Percentiles rank a stretch among this genome's conserved stretches.
Evolutionary conservation across 1,140 invertebrate species (phyloP).

Genomic region (Drosophila nebulosa): DNA sequence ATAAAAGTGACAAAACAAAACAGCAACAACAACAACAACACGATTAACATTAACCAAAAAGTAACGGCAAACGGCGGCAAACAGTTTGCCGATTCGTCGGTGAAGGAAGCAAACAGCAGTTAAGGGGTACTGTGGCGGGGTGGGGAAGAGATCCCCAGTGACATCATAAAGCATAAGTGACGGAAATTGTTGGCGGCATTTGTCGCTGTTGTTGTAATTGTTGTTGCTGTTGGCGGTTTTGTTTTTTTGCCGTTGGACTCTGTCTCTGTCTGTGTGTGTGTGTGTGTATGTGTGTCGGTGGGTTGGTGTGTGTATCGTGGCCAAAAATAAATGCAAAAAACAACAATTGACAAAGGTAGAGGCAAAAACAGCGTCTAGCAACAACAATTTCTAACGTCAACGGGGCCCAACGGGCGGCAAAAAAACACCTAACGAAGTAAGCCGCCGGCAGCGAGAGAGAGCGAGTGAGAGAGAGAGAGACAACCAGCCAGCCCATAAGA

Average conservation of each 20-base stretch:
- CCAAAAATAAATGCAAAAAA: conserved; percentile 61
- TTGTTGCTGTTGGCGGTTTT: neutral
- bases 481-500: neutral
- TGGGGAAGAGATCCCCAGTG: conserved; percentile 18
- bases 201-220: neutral
- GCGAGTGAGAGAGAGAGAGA: neutral
- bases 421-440: conserved; percentile 26
- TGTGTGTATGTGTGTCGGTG: neutral
- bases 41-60: conserved; percentile 12
- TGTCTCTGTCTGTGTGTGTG: neutral
- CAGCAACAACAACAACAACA: neutral
- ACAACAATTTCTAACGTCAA: conserved; percentile 11
- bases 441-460: neutral
- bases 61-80: conserved; percentile 2
- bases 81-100: neutral
- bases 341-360: conserved; percentile 24
- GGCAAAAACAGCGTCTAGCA: neutral
- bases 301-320: conserved; percentile 29
- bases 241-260: neutral
- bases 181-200: conserved; percentile 43
- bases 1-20: conserved; percentile 8
- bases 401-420: conserved; percentile 28
- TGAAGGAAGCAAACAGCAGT: no score
- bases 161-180: conserved; percentile 53
- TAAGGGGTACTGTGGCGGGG: neutral